Evolutionary conservation across 1,140 invertebrate species (phyloP).

Genomic region (Neodiprion lecontei): DNA sequence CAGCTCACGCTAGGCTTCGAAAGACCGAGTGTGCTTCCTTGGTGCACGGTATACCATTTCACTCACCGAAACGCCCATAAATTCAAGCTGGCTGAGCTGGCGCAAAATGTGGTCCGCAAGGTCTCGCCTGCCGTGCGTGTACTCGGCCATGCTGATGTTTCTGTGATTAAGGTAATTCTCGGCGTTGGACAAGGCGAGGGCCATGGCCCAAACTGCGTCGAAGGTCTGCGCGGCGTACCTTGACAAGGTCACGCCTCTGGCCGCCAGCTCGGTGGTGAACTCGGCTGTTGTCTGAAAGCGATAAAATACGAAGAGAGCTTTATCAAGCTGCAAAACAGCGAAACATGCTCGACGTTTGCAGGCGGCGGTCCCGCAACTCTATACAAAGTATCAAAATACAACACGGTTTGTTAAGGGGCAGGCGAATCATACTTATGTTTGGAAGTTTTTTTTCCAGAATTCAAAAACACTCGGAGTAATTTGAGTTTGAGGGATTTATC

Average conservation of each 20-base stretch:
- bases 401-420: no score
- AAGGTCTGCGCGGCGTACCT: conserved; percentile 81
- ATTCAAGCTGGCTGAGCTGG: conserved; percentile 75
- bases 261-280: conserved; percentile 69
- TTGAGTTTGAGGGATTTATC: no score
- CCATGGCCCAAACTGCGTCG: conserved; percentile 89
- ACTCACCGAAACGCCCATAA: conserved; percentile 84
- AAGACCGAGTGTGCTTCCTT: no score
- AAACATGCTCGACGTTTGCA: background rate
- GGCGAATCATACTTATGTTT: no score
- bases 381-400: background rate
- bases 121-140: conserved; percentile 74
- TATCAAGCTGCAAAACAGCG: background rate
- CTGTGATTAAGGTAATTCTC: conserved; percentile 50
- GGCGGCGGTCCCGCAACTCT: background rate
- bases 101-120: conserved; percentile 73
- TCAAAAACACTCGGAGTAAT: no score
- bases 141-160: conserved; percentile 66
- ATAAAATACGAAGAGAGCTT: background rate
- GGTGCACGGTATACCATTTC: no score
- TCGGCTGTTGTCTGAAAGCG: conserved; percentile 71
- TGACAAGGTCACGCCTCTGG: conserved; percentile 64
- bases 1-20: no score
- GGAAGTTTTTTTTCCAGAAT: no score
- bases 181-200: conserved; percentile 70